Conservation (phyloP, 2,888 invertebrate species). For the Muschampia plurimacula region DNA sequence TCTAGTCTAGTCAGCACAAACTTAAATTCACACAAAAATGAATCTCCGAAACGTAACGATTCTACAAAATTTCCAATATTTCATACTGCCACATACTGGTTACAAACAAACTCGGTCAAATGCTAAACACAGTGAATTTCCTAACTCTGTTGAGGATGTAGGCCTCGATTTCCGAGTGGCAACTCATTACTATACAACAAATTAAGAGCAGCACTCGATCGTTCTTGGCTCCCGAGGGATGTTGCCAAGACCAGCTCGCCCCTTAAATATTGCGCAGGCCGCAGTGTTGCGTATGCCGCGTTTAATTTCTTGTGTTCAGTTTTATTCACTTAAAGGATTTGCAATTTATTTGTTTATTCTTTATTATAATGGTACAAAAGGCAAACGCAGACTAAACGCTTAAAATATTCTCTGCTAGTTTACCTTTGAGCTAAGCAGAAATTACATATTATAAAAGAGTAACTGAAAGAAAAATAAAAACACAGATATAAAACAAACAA, state of each 20-base stretch:
- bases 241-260: slow-evolving; percentile 32
- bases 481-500: too few relatives aligned
- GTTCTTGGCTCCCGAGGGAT: slow-evolving; percentile 26
- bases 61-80: neutral
- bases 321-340: neutral
- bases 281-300: slow-evolving; percentile 25
- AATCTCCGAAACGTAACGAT: neutral
- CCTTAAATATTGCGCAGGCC: slow-evolving; percentile 33
- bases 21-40: neutral
- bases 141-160: slow-evolving; percentile 17
- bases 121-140: slow-evolving; percentile 19
- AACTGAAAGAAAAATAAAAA: too few relatives aligned
- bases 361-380: too few relatives aligned
- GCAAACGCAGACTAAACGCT: too few relatives aligned
- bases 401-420: too few relatives aligned
- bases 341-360: neutral
- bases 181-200: slow-evolving; percentile 35
- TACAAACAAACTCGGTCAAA: slow-evolving; percentile 7
- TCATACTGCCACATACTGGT: neutral
- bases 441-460: too few relatives aligned
- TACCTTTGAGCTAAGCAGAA: too few relatives aligned
- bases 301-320: slow-evolving; percentile 18
- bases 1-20: too few relatives aligned
- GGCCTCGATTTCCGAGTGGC: slow-evolving; percentile 27
- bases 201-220: slow-evolving; percentile 34